Conservation (phyloP, 1,140 invertebrate genomes). For the Nomia melanderi region DNA sequence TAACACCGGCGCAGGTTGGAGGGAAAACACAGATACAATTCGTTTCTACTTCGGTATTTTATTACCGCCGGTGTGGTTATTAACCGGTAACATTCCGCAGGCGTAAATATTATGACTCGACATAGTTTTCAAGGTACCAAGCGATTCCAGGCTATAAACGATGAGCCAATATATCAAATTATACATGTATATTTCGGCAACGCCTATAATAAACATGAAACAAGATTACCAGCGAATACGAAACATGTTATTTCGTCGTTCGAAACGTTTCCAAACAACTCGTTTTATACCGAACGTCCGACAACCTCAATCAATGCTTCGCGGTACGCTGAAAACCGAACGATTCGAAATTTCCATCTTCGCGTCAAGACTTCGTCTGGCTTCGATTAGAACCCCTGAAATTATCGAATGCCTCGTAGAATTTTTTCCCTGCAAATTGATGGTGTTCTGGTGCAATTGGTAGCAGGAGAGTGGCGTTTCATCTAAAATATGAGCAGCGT, state of each 20-base stretch:
- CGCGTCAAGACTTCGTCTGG: too few relatives aligned
- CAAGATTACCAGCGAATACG: too few relatives aligned
- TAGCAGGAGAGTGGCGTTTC: constrained; percentile 14
- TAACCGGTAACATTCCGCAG: not conserved
- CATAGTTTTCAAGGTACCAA: not conserved
- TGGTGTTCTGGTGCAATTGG: not conserved
- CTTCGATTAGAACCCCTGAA: too few relatives aligned
- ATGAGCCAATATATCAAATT: not conserved
- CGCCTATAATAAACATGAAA: too few relatives aligned
- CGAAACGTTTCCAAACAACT: too few relatives aligned
- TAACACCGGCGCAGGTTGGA: not conserved
- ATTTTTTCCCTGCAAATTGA: not conserved
- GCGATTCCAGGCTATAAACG: not conserved
- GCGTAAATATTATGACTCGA: constrained; percentile 6
- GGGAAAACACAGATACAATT: not conserved
- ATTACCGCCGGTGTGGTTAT: not conserved
- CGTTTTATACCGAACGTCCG: too few relatives aligned
- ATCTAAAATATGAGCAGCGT: constrained; percentile 44
- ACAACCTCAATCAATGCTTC: too few relatives aligned
- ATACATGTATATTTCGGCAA: too few relatives aligned
- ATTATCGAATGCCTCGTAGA: not conserved
- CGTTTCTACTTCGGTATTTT: not conserved
- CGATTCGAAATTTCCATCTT: too few relatives aligned
- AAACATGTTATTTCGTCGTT: too few relatives aligned
- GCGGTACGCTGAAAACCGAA: too few relatives aligned